phyloP scores from a whole-genome alignment of 2,888 invertebrate species.

The Volucella zonaria region DNA sequence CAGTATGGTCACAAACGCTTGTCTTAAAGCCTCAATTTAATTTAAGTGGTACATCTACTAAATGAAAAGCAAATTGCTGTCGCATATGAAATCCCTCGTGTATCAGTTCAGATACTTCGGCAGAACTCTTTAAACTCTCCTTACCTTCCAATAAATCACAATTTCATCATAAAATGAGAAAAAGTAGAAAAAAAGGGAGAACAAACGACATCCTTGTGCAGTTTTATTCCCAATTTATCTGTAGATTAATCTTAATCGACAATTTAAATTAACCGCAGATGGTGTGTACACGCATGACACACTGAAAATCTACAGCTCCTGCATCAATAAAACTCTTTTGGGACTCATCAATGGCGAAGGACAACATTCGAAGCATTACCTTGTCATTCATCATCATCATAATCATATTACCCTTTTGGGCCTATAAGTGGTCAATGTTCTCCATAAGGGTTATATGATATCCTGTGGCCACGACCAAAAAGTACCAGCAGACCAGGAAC shows the following conservation, averaged over 20 bases:
- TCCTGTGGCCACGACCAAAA: conserved; percentile 40
- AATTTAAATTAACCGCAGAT: conserved; percentile 62
- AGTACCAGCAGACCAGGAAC: too few relatives aligned
- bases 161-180: too few relatives aligned
- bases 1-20: too few relatives aligned
- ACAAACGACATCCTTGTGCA: neutral
- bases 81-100: too few relatives aligned
- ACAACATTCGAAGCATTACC: conserved; percentile 57
- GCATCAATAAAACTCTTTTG: conserved; percentile 16
- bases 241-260: conserved; percentile 53
- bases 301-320: neutral
- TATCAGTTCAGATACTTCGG: too few relatives aligned
- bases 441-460: conserved; percentile 21
- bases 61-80: too few relatives aligned
- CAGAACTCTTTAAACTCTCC: too few relatives aligned
- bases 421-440: conserved; percentile 27
- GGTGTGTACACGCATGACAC: conserved; percentile 27
- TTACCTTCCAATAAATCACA: too few relatives aligned
- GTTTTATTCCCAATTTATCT: conserved; percentile 24
- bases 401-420: conserved; percentile 59
- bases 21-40: too few relatives aligned
- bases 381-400: conserved; percentile 70
- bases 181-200: too few relatives aligned
- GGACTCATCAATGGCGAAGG: conserved; percentile 60
- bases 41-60: too few relatives aligned